A percentile compares a stretch with the other conserved stretches of the same genome.
Conservation (phyloP, 23 tunicate species). For the Oikopleura dioica region DNA sequence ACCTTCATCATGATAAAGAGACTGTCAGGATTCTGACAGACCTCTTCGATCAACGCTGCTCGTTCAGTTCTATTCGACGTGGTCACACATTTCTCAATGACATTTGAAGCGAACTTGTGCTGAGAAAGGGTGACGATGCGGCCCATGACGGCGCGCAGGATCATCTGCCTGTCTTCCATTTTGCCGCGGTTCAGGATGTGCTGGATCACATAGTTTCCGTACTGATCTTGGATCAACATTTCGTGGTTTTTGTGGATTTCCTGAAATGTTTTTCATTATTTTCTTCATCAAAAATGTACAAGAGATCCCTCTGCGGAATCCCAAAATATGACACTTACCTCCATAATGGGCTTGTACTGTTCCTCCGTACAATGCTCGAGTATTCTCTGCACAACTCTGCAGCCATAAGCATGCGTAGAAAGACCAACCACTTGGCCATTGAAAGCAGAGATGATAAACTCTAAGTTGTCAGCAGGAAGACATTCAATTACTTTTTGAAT, state of each 20-base stretch:
- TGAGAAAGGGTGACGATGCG: conserved; percentile 46
- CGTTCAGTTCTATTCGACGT: conserved; percentile 45
- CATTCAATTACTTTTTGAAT: conserved; percentile 91
- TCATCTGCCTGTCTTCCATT: conserved; percentile 44
- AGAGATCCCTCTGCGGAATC: no score
- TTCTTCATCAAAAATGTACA: not conserved
- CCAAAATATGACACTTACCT: conserved; percentile 17
- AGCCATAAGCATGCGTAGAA: conserved; percentile 82
- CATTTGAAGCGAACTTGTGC: conserved; percentile 94
- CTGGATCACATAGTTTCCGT: conserved; percentile 90
- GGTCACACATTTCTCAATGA: conserved; percentile 92
- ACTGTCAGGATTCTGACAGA: conserved; percentile 76
- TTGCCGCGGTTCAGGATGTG: conserved; percentile 76
- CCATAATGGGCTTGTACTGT: conserved; percentile 63
- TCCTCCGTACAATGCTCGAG: conserved; percentile 76
- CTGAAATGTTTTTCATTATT: not conserved
- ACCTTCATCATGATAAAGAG: conserved; percentile 74
- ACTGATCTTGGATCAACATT: conserved; percentile 66
- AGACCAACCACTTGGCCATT: conserved; percentile 72
- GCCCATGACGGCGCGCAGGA: conserved; percentile 47
- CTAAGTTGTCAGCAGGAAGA: conserved; percentile 48
- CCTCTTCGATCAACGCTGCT: conserved; percentile 68
- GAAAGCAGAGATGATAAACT: conserved; percentile 76
- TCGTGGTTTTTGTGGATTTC: conserved; percentile 23
- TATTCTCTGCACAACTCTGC: conserved; percentile 87